These are phyloP conservation scores for Cirrhinus molitorella DNA, from an alignment of 2,797 vertebrate species.

Conservation along the genomic window DNA sequence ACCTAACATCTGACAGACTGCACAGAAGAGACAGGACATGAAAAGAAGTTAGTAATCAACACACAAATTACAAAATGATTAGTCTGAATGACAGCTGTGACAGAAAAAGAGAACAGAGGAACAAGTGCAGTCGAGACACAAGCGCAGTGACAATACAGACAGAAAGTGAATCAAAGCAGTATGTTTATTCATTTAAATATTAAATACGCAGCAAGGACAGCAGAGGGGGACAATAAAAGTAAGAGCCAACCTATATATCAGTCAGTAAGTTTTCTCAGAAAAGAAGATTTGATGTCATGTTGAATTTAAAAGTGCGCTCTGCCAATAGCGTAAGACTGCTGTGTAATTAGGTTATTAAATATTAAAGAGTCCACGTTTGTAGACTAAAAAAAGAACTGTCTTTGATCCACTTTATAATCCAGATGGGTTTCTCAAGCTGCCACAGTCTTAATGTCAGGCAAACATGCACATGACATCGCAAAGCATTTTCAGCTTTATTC, in stretches of 20 bases:
- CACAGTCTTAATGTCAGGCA: conserved; percentile 28
- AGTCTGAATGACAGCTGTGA: conserved; percentile 30
- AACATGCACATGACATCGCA: conserved; percentile 50
- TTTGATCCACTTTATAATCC: conserved; percentile 54
- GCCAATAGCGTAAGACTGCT: neutral
- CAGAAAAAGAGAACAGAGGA: conserved; percentile 24
- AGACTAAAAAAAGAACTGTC: conserved; percentile 18
- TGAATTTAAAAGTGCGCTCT: neutral
- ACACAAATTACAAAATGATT: conserved; percentile 25
- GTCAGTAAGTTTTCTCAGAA: neutral
- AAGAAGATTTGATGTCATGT: neutral
- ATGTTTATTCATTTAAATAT: neutral
- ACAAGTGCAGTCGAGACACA: conserved; percentile 9
- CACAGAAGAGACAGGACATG: conserved; percentile 67
- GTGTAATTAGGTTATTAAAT: neutral
- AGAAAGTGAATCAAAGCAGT: conserved; percentile 62
- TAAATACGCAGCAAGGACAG: neutral
- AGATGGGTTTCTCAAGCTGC: conserved; percentile 36
- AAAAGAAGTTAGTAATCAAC: conserved; percentile 44
- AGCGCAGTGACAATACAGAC: conserved; percentile 8
- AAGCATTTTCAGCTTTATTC: conserved; percentile 46
- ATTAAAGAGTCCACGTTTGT: neutral
- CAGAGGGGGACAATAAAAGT: neutral
- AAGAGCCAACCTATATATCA: neutral
- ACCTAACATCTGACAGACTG: conserved; percentile 78